Base-by-base conservation (phyloP, 2,888 invertebrate species). In the Ctena decussata region DNA sequence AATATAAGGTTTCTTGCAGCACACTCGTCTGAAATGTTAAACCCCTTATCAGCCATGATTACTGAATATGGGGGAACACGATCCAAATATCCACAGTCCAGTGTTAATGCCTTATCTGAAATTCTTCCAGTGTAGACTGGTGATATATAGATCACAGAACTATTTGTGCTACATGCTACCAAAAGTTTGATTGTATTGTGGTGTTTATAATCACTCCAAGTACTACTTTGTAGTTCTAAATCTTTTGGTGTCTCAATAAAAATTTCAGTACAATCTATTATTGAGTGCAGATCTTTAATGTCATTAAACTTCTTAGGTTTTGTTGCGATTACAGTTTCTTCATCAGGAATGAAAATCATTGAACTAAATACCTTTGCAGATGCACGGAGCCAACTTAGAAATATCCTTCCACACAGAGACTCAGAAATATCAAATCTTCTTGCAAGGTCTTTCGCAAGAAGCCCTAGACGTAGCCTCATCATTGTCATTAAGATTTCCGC, bases 181-280 rank as follows among this genome's bases (percentile, higher is more conserved):
- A 91, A 49, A 21, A 85, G 30, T 72, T 91, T 91, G 0, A 82
- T 27, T 18, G 91, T 91, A 75, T 90, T 90, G 77, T 90, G 88
- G 41, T 91, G 86, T 73, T 91, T 91, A 72, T 90, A 90, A 37
- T 89, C 85, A 49, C 85, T 84, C 89, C 84, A 90, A n/a, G 87
- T 87, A 8, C 71, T 69, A 41, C 71, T 74, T 41, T 89, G 88
- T 21, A 89, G 69, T 11, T 69, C 44, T 3, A 87, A 46, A 53
- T 90, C 82, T 21, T 83, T 73, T 32, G 89, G 89, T 37, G 78
- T 82, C 46, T 89, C 83, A 57, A 89, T 85, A 41, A 88, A 89
- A 5, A 86, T 21, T 37, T 86, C 75, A 0, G 86, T 84, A 39
- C 84, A 86, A 53, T 86, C 81, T 6, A 84, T 85, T 5, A 87